Conservation (phyloP, 2,888 invertebrate genomes). For the Steromphala cineraria region DNA sequence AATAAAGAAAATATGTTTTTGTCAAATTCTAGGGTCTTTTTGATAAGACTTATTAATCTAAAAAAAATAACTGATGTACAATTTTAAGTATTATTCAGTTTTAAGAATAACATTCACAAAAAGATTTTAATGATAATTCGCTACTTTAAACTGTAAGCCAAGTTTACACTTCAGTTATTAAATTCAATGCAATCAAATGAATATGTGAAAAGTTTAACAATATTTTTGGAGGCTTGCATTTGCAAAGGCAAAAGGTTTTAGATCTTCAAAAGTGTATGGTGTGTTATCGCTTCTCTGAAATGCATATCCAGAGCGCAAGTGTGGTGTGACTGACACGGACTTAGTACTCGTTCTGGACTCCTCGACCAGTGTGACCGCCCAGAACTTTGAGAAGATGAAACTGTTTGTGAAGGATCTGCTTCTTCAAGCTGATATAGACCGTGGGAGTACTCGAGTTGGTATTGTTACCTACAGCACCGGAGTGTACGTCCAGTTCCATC, state of each 20-base stretch:
- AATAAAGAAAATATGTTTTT: no score
- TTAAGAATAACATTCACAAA: no score
- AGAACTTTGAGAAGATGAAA: slow-evolving; percentile 56
- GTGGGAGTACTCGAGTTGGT: slow-evolving; percentile 47
- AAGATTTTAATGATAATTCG: no score
- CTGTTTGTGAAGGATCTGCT: slow-evolving; percentile 49
- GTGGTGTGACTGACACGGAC: slow-evolving; percentile 46
- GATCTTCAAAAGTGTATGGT: not conserved
- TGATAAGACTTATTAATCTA: no score
- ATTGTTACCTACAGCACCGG: slow-evolving; percentile 55
- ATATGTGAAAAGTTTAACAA: no score
- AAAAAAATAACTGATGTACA: no score
- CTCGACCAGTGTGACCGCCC: slow-evolving; percentile 58
- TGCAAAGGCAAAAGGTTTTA: not conserved
- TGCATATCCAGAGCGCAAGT: slow-evolving; percentile 10
- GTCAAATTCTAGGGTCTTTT: no score
- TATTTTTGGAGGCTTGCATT: not conserved
- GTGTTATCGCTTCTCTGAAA: no score
- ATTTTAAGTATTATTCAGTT: no score
- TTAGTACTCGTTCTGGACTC: slow-evolving; percentile 59
- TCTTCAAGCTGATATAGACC: slow-evolving; percentile 40
- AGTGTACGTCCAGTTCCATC: slow-evolving; percentile 55
- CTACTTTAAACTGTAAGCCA: no score
- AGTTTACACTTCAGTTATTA: no score
- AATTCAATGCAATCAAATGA: no score